Evolutionary conservation across 2,888 invertebrate genomes (phyloP), one percentile per base, ranked within the genome.

Genomic region (Gymnocheta viridis): DNA sequence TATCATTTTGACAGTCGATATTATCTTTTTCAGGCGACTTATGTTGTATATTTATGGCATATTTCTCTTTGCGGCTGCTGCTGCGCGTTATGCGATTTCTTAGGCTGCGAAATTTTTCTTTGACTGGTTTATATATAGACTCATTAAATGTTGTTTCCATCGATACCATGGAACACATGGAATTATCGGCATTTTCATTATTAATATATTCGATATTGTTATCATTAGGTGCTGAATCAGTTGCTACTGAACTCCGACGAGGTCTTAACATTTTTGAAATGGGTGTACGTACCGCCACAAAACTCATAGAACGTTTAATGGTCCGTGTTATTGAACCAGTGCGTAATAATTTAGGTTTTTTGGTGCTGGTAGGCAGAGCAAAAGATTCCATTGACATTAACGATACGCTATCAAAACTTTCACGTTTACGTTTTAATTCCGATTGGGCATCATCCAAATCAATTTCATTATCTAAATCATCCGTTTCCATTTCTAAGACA

Each of bases 321-420:
- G 90, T 90, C 12, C 91, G 88, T 56, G 91, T 91, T 58, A 92
- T 91, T 38, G 92, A 92, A 4, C 91, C 92, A 2, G 91, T 90
- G 66, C 92, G 90, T 70, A 89, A 89, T 6, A 92, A 88, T 86
- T 92, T 92, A 0, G 91, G 91, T 70, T 92, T 92, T 82, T 92
- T 92, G 10, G 91, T 91, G 87, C 89, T 90, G 7, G 88, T 85
- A 0, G 90, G 90, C 78, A 89, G 70, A 0, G 89, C 91, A 85
- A 90, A 90, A 6, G 92, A 92, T 56, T 92, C 92, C 5, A 90
- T 89, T 0, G 92, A 92, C 86, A 91, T 88, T 2, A 92, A 86
- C 0, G 92, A 92, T 14, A 91, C 86, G 62, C 89, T 91, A 85
- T 92, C 92, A 41, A 90, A 89, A 82, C 91, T 92, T 35, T 91